Base-by-base conservation (phyloP, 2,888 invertebrate genomes). In the Byasa hedistus region DNA sequence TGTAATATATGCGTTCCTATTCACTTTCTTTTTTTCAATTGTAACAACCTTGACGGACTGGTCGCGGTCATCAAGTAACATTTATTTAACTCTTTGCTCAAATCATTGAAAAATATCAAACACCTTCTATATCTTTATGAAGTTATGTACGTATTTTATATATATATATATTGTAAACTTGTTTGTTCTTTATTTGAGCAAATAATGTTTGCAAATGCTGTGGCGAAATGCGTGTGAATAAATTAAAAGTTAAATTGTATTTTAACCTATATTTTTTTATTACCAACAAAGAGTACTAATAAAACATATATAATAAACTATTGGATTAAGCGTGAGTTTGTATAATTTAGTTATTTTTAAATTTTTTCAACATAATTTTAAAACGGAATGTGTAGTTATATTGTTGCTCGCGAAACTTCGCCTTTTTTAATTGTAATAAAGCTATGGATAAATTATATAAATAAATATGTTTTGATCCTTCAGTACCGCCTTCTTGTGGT, bases 401-500 rank as follows among this genome's bases (percentile, higher is more conserved):
- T 17, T 39, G 10, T 39, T 2, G 15, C 39, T 39, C 1, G 15
- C 39, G 39, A 12, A 39, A 1, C 7, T 1, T 39, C 15, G 3
- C 32, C 32, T 7, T 32, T 32, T 32, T 32, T 32, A 32, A 8
- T 10, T 32, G 4, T 10, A 32, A 10, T 5, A 32, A 10, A 32
- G 7, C 8, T 10, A 32, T 32, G 8, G 32, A 10, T 1, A 10
- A 32, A 32, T 8, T 3, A 39, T 24, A 27, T 36, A 27, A 51
- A 51, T 36, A 32, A 57, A 57, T 27, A 62, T 27, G 57, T 52
- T 19, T 68, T 76, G 66, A 68, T 72, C 82, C 83, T 21, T 27
- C 85, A 97, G 97, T 94, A 71, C 97, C 97, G 0, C 93, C 96
- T 3, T 93, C 95, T 0, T 98, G 98, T 79, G 98, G 98, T 19